Base-by-base conservation (phyloP, 2,113 vertebrate genomes). In the Platysteira castanea region DNA sequence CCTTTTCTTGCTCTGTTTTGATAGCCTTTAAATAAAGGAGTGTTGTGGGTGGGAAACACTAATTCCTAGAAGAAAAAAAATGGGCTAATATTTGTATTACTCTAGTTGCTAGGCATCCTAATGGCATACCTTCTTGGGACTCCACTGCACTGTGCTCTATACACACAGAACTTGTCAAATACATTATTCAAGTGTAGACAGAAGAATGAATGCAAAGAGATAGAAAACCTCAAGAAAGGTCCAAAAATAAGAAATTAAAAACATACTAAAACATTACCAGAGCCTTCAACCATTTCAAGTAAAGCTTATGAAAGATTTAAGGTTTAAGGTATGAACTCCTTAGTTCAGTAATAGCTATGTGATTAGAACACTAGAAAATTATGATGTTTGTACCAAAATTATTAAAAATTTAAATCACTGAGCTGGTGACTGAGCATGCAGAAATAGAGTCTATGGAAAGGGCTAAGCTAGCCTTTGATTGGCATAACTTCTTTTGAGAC, bases 11-110 rank as follows among this genome's bases (percentile, higher is more conserved):
- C 15, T 75, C 59, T 76, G 52, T 82, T 94, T 87, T 56, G n/a
- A 87, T 80, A 74, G 81, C 27, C 87, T 96, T 90, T 83, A 61
- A 57, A 85, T 90, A 53, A 15, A 52, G 69, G 42, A 89, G 65
- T 50, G 33, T 28, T 44, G 60, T 76, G 46, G 47, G 53, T 65
- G 27, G 31, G 30, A 91, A 93, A 79, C 22, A 60, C 41, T 74
- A 93, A 95, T 91, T 93, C 74, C 85, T 93, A 88, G 78, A 96
- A 88, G 46, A 82, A 90, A 92, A 92, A 83, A 89, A 69, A 10
- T 0, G 37, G 50, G 65, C 70, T 87, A 83, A 31, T 89, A 84
- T 63, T 80, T 50, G 46, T 50, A 65, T 91, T 90, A 67, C 42
- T 74, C 63, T 44, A 91, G 90, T 96, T 93, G 67, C 89, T 90